Evolutionary conservation across 2,797 vertebrate genomes (phyloP).

Genomic region (Diplodus puntazzo): DNA sequence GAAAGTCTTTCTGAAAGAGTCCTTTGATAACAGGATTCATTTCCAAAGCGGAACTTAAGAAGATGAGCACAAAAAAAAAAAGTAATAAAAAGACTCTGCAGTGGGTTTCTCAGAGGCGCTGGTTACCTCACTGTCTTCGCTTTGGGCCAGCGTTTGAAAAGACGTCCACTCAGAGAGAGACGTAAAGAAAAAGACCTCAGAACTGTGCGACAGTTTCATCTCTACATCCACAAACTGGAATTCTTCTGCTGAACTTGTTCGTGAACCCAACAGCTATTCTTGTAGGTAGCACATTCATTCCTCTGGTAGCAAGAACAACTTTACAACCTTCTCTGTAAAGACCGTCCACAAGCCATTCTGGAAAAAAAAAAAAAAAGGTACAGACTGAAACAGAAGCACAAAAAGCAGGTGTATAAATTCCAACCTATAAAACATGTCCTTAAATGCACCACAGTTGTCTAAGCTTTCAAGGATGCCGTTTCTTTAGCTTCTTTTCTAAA

Average conservation of each 20-base stretch:
- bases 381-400: not conserved
- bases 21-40: conserved; percentile 20
- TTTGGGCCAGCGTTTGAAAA: not conserved
- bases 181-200: not conserved
- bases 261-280: not conserved
- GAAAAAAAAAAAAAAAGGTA: not conserved
- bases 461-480: not conserved
- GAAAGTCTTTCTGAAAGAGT: conserved; percentile 18
- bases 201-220: not conserved
- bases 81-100: not conserved
- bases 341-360: not conserved
- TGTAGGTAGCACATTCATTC: not conserved
- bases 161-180: not conserved
- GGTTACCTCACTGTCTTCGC: conserved; percentile 2
- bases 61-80: not conserved
- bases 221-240: too few relatives aligned
- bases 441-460: not conserved
- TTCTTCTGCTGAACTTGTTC: not conserved
- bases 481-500: not conserved
- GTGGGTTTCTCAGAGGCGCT: not conserved
- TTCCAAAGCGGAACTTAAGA: conserved; percentile 15
- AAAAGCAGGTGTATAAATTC: not conserved
- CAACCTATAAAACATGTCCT: not conserved
- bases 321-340: not conserved
- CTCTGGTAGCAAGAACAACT: not conserved